These are phyloP conservation scores for Rhagologus leucostigma DNA, from an alignment of 2,113 vertebrate species.

Conservation along the genomic window DNA sequence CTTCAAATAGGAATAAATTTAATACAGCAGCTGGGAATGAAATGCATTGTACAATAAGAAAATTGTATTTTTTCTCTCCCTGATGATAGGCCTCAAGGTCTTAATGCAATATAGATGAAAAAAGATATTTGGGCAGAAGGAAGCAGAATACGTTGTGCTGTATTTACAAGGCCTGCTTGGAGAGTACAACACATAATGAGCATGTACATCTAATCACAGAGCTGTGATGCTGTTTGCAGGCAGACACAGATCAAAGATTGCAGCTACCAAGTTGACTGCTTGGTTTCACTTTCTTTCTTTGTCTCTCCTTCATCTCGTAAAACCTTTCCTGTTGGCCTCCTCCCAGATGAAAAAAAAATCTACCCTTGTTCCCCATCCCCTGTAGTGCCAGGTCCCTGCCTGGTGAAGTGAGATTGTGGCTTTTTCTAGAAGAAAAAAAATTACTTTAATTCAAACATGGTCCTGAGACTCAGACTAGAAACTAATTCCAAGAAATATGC, in stretches of 20 bases:
- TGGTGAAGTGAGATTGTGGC: background rate
- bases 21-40: constrained; percentile 72
- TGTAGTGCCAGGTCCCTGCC: background rate
- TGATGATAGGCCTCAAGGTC: constrained; percentile 40
- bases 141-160: background rate
- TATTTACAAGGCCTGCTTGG: constrained; percentile 16
- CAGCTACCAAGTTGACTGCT: constrained; percentile 16
- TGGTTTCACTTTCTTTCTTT: constrained; percentile 45
- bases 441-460: background rate
- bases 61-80: constrained; percentile 66
- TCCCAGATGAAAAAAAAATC: background rate
- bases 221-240: constrained; percentile 1
- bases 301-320: background rate
- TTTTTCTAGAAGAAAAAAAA: background rate
- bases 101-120: constrained; percentile 60
- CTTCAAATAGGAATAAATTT: constrained; percentile 77
- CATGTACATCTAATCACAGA: constrained; percentile 45
- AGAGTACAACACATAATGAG: constrained; percentile 32
- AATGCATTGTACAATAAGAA: constrained; percentile 71
- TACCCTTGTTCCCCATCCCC: background rate
- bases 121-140: constrained; percentile 36
- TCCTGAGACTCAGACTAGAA: background rate
- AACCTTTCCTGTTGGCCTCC: background rate
- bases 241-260: constrained; percentile 36
- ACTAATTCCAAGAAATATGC: background rate